These are phyloP conservation scores for Diplolepis rosae DNA, from an alignment of 2,888 invertebrate species.

Conservation along the genomic window DNA sequence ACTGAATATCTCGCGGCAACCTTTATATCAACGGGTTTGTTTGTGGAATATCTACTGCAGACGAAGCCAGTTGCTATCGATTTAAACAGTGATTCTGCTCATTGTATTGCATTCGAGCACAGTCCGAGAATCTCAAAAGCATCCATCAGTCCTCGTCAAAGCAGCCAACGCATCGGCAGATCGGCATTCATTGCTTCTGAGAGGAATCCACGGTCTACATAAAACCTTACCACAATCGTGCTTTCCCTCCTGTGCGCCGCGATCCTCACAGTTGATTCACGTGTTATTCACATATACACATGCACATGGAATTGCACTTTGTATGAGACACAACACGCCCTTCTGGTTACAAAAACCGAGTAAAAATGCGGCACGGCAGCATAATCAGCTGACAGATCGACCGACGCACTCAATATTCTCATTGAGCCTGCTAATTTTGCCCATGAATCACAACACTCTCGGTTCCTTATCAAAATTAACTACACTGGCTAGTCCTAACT, in stretches of 20 bases:
- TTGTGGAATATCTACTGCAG: slow-evolving; percentile 37
- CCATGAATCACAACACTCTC: slow-evolving; percentile 30
- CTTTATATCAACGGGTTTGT: slow-evolving; percentile 58
- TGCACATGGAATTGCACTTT: slow-evolving; percentile 37
- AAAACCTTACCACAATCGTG: slow-evolving; percentile 44
- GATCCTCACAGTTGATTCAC: slow-evolving; percentile 25
- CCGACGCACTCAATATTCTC: slow-evolving; percentile 64
- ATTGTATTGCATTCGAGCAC: slow-evolving; percentile 64
- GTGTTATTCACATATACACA: slow-evolving; percentile 31
- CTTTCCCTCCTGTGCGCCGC: slow-evolving; percentile 34
- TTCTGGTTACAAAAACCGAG: slow-evolving; percentile 54
- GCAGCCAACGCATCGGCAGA: slow-evolving; percentile 70
- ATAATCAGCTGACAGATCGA: slow-evolving; percentile 66
- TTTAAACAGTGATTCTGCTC: slow-evolving; percentile 71
- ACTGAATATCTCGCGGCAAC: too few relatives aligned
- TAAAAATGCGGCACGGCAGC: slow-evolving; percentile 58
- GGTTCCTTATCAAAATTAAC: slow-evolving; percentile 60
- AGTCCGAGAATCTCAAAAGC: slow-evolving; percentile 60
- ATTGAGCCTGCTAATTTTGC: slow-evolving; percentile 48
- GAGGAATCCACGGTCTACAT: slow-evolving; percentile 39
- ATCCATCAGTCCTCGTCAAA: slow-evolving; percentile 74
- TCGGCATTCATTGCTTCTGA: slow-evolving; percentile 68
- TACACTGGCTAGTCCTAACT: slow-evolving; percentile 46
- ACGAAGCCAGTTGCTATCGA: slow-evolving; percentile 60
- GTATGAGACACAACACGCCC: slow-evolving; percentile 45